Conservation (phyloP, 2,113 vertebrate genomes). For the Picathartes gymnocephalus region DNA sequence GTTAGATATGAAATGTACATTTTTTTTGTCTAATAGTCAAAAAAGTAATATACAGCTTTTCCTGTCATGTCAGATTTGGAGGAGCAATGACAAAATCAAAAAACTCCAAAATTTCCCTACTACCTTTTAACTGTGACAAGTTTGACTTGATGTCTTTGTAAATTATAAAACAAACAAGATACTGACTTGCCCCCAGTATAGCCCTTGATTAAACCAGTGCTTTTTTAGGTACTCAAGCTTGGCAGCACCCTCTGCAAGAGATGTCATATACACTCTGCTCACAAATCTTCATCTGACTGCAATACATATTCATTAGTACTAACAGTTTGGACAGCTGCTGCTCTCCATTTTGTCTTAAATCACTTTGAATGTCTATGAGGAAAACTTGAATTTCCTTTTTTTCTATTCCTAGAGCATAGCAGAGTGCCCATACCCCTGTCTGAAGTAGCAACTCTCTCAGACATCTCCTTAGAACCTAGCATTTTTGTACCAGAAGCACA, state of each 20-base stretch:
- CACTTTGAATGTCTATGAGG: background rate
- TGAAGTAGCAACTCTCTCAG: background rate
- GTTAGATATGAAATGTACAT: background rate
- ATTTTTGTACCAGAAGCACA: background rate
- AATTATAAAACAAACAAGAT: background rate
- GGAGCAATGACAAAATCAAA: background rate
- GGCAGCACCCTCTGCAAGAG: background rate
- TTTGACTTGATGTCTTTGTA: background rate
- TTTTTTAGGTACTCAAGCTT: background rate
- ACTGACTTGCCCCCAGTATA: background rate
- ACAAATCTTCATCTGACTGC: background rate
- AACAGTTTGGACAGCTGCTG: background rate
- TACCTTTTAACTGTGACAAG: background rate
- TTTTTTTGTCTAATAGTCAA: background rate
- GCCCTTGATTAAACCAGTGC: background rate
- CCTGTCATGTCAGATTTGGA: background rate
- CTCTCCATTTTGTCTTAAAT: background rate
- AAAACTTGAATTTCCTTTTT: background rate
- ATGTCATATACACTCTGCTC: background rate
- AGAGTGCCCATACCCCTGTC: background rate
- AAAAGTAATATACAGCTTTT: background rate
- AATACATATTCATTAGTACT: background rate
- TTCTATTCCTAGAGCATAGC: background rate
- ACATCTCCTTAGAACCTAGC: background rate
- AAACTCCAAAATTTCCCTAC: background rate